Base-by-base conservation (phyloP, 2,113 vertebrate species). In the Columba livia region DNA sequence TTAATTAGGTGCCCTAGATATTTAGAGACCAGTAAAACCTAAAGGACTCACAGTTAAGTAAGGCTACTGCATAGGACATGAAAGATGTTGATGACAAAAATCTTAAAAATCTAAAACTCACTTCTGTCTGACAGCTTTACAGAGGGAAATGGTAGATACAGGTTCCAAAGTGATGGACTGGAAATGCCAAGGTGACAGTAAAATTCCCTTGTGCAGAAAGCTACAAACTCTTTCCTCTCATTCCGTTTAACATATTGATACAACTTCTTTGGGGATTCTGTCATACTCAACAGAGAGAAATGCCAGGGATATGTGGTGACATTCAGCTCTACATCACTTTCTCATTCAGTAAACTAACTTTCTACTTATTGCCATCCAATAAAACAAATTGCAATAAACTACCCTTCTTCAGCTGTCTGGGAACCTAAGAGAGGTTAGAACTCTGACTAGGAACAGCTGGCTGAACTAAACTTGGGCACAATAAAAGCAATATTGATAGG, bases 401-500 rank as follows among this genome's bases (percentile, higher is more conserved):
- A 40, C 16, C 3, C 19, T 15, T 79, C 28, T 72, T 28, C 44
- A 85, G 38, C 26, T 82, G 53, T 48, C 67, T 6, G 0, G 1
- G 57, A 85, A 61, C 54, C 24, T 40, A 69, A 61, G 57, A 94
- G 12, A 31, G 8, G 44, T 79, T 57, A 81, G 18, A 15, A 25
- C 44, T 64, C 8, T 71, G 87, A 57, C 77, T 67, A 54, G 50
- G 73, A 96, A 89, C 78, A 91, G 70, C 57, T 79, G 77, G 38
- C 48, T 89, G 73, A 85, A 60, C 69, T 71, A 64, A 93, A 90
- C 26, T 53, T 85, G 53, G 84, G 61, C 57, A 87, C 80, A 75
- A 53, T 83, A 90, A 93, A 94, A 94, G 42, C 57, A 89, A 61
- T 93, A 90, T 69, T 89, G 89, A 92, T 87, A 92, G 70, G 91